Evolutionary conservation across 2,797 vertebrate species (phyloP), one percentile per base, ranked within the genome.

Genomic region (Silurus aristotelis): DNA sequence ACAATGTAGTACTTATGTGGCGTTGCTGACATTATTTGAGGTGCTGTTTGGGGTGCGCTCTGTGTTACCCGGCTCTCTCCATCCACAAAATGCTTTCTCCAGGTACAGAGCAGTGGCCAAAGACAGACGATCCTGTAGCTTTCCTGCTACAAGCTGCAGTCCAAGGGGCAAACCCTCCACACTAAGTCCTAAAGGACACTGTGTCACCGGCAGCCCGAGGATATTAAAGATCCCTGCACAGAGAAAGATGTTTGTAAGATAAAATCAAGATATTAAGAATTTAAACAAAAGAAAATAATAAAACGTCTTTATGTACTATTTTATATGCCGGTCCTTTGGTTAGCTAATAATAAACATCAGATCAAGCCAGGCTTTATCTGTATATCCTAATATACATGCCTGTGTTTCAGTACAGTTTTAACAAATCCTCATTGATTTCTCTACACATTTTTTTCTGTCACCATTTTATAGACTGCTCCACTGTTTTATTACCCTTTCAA

Each of bases 121-220:
- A 0, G 95, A 94, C 80, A 98, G 91, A 31, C 92, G 96, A 92
- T 99, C 97, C 19, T 97, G 97, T 89, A 95, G 87, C 86, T 95
- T 95, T 5, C 95, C 96, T 0, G 95, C 93, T 55, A 96, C 94
- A 0, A 98, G 93, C 90, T 98, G 97, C 84, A 99, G 89, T 0
- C 97, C 97, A 86, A 98, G 86, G 0, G 97, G 97, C 25, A 99
- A 94, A 14, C 96, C 96, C 68, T 96, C 95, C 5, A 90, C 83
- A 68, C 94, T 93, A 90, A 98, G 92, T n/a, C 97, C 97, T 90
- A 99, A 91, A 0, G 97, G 97, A 83, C 97, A 97, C 93, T 98
- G 97, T 0, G 97, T 99, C 86, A 96, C 96, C 0, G 97, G 97
- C 87, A 99, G 91, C 27, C 96, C 97, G 48, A 99, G 92, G 60